Percentiles rank a stretch among this genome's conserved stretches.
Conservation (phyloP, 2,888 invertebrate genomes). For the Ophraella communa region DNA sequence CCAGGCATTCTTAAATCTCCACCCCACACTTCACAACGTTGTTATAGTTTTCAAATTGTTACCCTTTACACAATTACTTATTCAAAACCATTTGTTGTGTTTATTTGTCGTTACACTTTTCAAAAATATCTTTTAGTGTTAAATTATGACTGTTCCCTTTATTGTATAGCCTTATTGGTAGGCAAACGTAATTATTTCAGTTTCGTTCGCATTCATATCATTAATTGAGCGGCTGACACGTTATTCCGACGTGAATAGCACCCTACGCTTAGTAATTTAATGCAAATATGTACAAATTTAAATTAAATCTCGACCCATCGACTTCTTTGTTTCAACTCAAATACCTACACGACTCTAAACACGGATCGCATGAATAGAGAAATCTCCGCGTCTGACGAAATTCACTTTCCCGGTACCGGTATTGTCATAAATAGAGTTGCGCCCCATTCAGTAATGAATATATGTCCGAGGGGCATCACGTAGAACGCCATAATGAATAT, state of each 20-base stretch:
- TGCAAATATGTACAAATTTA: constrained; percentile 25
- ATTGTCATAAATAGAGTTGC: constrained; percentile 32
- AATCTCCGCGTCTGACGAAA: constrained; percentile 19
- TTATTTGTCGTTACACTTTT: too few relatives aligned
- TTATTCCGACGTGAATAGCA: constrained; percentile 15
- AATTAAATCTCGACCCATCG: constrained; percentile 24
- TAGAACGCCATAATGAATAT: constrained; percentile 31
- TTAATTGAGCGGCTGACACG: background rate
- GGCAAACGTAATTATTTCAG: background rate
- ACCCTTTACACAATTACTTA: too few relatives aligned
- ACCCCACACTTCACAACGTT: too few relatives aligned
- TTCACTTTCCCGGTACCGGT: constrained; percentile 22
- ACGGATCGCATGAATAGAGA: constrained; percentile 15
- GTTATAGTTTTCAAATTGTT: too few relatives aligned
- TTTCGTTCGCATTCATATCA: background rate
- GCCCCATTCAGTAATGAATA: constrained; percentile 32
- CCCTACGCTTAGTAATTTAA: constrained; percentile 16
- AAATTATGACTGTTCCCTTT: too few relatives aligned
- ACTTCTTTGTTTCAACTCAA: constrained; percentile 23
- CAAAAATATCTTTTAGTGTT: too few relatives aligned
- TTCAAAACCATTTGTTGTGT: too few relatives aligned
- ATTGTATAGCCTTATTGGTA: background rate
- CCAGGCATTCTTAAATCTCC: too few relatives aligned
- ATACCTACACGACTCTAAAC: constrained; percentile 21
- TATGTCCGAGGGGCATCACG: constrained; percentile 28